These are phyloP conservation scores for Zaprionus tsacasi DNA, from an alignment of 1,140 invertebrate species.

Conservation along the genomic window DNA sequence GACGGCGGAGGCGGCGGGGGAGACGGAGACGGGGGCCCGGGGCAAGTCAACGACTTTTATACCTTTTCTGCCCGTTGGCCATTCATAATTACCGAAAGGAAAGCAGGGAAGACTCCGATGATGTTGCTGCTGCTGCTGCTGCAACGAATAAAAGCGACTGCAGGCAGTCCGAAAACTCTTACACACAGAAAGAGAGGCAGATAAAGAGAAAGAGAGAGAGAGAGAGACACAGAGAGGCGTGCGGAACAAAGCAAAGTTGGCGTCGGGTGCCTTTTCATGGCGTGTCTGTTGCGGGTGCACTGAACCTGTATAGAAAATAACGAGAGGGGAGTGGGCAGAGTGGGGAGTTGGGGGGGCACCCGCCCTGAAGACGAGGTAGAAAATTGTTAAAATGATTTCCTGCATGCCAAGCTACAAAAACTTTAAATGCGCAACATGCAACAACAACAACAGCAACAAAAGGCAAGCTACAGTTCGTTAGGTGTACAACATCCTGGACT, in stretches of 20 bases:
- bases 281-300: slow-evolving; percentile 67
- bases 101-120: slow-evolving; percentile 43
- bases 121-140: slow-evolving; percentile 31
- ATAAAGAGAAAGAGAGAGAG: neutral
- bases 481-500: slow-evolving; percentile 41
- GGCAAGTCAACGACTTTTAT: slow-evolving; percentile 71
- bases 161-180: slow-evolving; percentile 33
- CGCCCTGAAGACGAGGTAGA: slow-evolving; percentile 40
- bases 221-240: neutral
- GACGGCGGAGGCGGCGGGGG: neutral
- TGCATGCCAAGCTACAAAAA: slow-evolving; percentile 78
- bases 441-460: slow-evolving; percentile 50
- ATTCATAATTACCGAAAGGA: slow-evolving; percentile 75
- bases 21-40: neutral
- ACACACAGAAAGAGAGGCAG: neutral
- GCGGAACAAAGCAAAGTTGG: slow-evolving; percentile 69
- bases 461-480: slow-evolving; percentile 38
- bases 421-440: slow-evolving; percentile 78
- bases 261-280: slow-evolving; percentile 63
- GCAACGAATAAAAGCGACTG: slow-evolving; percentile 50
- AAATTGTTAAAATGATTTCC: slow-evolving; percentile 81
- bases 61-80: slow-evolving; percentile 68
- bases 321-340: slow-evolving; percentile 24
- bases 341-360: neutral
- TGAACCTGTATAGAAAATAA: slow-evolving; percentile 67